Evolutionary conservation across 2,888 invertebrate species (phyloP).

Genomic region (Carterocephalus palaemon): DNA sequence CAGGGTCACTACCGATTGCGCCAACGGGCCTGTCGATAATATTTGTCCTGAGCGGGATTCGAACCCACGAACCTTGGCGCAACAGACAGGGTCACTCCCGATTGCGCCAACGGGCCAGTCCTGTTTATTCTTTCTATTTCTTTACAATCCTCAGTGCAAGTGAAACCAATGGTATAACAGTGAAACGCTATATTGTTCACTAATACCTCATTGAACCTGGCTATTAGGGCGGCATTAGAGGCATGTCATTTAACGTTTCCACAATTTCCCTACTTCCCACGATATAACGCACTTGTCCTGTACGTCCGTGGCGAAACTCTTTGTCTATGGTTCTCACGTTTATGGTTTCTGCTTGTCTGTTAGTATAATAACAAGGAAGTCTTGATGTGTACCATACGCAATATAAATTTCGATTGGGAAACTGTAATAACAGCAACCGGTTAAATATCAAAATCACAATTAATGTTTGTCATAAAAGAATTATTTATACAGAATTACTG

Average conservation of each 20-base stretch:
- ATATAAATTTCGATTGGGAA: conserved; percentile 10
- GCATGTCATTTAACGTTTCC: conserved; percentile 48
- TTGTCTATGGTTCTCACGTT: conserved; percentile 33
- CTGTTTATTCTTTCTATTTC: too few species aligned
- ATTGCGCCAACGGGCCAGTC: too few species aligned
- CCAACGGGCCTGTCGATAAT: too few species aligned
- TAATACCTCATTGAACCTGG: conserved; percentile 10
- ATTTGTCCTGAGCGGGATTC: too few species aligned
- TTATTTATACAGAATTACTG: too few species aligned
- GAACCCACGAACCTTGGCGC: too few species aligned
- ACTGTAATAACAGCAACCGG: neutral
- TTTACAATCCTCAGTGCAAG: too few species aligned
- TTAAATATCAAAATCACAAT: too few species aligned
- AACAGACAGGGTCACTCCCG: too few species aligned
- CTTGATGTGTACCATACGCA: conserved; percentile 5
- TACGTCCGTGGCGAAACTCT: conserved; percentile 27
- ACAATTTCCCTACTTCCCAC: conserved; percentile 52
- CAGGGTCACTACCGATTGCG: too few species aligned
- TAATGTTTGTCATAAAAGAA: too few species aligned
- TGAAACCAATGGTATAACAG: neutral
- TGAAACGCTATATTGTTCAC: neutral
- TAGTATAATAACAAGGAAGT: conserved; percentile 17
- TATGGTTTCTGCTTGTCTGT: conserved; percentile 23
- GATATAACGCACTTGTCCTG: conserved; percentile 33
- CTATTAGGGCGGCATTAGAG: conserved; percentile 29